These are phyloP conservation scores for Megalonaias nervosa DNA, from an alignment of 1,140 invertebrate species.

Conservation along the genomic window DNA sequence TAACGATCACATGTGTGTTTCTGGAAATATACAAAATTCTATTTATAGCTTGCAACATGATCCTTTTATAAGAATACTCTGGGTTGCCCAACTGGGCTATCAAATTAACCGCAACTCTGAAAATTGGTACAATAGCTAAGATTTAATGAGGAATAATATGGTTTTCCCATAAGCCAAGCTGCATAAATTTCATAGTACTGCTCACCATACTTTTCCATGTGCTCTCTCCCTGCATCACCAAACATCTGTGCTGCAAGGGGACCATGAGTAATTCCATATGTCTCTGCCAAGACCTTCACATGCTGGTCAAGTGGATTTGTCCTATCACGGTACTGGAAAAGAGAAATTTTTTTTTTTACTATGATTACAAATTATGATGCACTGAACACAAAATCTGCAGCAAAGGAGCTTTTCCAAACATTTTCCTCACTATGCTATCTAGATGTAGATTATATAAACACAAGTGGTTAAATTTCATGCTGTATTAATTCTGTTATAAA, in stretches of 20 bases:
- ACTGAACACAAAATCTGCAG: neutral
- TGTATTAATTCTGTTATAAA: no score
- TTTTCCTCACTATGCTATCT: no score
- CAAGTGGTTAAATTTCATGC: no score
- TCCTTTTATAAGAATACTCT: no score
- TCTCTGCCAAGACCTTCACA: constrained; percentile 87
- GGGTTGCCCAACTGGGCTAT: no score
- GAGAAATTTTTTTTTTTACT: constrained; percentile 4
- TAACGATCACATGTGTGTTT: no score
- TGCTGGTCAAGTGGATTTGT: constrained; percentile 96
- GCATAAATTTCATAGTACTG: constrained; percentile 6
- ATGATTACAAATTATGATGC: neutral
- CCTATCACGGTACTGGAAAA: constrained; percentile 84
- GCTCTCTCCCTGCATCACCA: constrained; percentile 95
- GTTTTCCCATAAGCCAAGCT: neutral
- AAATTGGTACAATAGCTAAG: no score
- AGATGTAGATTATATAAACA: no score
- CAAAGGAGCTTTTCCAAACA: no score
- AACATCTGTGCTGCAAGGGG: constrained; percentile 97
- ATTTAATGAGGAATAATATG: neutral
- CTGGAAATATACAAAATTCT: no score
- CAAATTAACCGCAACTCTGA: no score
- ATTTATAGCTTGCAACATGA: no score
- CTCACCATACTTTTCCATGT: constrained; percentile 94
- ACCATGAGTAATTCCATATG: constrained; percentile 82